Evolutionary conservation across 2,888 invertebrate genomes (phyloP).

Genomic region (Cryptophagus acutangulus): DNA sequence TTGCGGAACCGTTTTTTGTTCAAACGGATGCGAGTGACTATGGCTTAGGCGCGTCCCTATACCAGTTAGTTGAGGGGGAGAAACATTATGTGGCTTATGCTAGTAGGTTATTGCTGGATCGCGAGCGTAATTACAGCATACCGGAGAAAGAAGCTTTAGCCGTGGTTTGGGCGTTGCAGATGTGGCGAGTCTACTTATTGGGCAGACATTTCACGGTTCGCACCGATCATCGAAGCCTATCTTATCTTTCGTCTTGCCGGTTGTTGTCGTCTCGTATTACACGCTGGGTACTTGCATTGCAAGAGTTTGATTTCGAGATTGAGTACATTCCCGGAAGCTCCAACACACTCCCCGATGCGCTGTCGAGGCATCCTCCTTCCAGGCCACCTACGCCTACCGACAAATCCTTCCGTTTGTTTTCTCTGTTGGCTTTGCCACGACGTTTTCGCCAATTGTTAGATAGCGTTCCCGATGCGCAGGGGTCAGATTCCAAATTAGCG

Average conservation of each 20-base stretch:
- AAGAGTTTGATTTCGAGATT: slow-evolving; percentile 26
- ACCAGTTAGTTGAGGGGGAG: slow-evolving; percentile 7
- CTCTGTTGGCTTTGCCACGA: slow-evolving; percentile 1
- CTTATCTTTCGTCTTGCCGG: slow-evolving; percentile 26
- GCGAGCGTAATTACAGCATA: too few species aligned
- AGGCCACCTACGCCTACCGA: slow-evolving; percentile 10
- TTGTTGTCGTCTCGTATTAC: slow-evolving; percentile 25
- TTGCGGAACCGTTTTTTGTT: too few species aligned
- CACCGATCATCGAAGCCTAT: too few species aligned
- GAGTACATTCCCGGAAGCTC: slow-evolving; percentile 27
- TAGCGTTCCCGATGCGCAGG: not conserved
- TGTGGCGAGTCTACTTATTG: too few species aligned
- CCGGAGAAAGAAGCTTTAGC: too few species aligned
- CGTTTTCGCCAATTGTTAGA: slow-evolving; percentile 6
- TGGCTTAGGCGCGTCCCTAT: too few species aligned
- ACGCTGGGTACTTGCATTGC: slow-evolving; percentile 27
- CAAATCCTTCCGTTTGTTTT: slow-evolving; percentile 7
- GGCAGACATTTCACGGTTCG: too few species aligned
- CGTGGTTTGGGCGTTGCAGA: too few species aligned
- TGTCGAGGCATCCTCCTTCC: slow-evolving; percentile 18
- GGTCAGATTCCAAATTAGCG: slow-evolving; percentile 6
- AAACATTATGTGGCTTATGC: slow-evolving; percentile 9
- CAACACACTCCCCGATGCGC: slow-evolving; percentile 30
- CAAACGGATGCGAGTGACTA: too few species aligned
- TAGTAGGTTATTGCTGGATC: slow-evolving; percentile 8